Conservation (phyloP, 2,113 vertebrate species). For the Anoplopoma fimbria region DNA sequence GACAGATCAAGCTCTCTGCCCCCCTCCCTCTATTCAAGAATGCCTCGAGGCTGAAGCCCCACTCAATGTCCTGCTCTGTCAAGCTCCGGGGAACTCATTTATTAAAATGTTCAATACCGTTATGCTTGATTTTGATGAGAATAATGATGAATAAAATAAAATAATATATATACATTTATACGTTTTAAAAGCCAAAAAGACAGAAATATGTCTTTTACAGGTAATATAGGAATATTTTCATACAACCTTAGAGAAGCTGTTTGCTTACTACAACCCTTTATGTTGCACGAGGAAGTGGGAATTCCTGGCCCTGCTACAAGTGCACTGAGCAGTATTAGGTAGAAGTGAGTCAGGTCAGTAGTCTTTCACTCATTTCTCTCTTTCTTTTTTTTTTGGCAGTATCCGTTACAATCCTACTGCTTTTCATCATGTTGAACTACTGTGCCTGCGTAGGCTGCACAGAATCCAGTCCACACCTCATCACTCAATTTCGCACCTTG, state of each 20-base stretch:
- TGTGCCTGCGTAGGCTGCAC: constrained; percentile 16
- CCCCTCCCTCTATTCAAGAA: constrained; percentile 52
- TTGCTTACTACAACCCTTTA: neutral
- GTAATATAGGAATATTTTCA: neutral
- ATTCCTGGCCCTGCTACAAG: neutral
- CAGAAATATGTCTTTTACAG: neutral
- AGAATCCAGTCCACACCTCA: constrained; percentile 35
- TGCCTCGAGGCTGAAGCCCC: constrained; percentile 57
- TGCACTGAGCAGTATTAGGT: neutral
- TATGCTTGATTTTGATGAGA: constrained; percentile 47
- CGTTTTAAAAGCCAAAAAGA: neutral
- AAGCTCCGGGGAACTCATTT: constrained; percentile 49
- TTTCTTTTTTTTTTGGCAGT: too few species aligned
- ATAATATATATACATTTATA: neutral
- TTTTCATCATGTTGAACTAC: constrained; percentile 41
- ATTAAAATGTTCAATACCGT: constrained; percentile 49
- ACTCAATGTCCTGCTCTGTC: constrained; percentile 46
- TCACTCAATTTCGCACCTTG: constrained; percentile 33
- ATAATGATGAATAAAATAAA: constrained; percentile 16
- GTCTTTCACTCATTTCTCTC: neutral
- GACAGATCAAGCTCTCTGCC: constrained; percentile 72
- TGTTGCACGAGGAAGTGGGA: neutral
- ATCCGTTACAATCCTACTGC: constrained; percentile 5
- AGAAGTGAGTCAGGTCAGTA: neutral
- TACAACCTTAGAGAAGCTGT: neutral